phyloP scores from a whole-genome alignment of 1,140 invertebrate species.

The Nebria ingens region DNA sequence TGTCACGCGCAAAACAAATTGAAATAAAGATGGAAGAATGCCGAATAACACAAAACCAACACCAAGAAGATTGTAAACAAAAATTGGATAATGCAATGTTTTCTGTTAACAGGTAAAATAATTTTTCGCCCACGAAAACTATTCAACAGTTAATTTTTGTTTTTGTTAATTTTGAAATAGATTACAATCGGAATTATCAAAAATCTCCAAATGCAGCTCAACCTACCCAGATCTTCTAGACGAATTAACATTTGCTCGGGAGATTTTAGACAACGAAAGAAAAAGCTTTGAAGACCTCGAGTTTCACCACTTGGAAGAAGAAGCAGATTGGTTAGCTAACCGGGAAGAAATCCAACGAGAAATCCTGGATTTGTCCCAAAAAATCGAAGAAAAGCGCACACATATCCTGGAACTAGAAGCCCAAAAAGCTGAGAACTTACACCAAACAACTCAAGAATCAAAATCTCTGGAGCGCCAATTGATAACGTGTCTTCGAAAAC shows the following conservation, averaged over 20 bases:
- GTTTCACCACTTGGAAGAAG: slow-evolving; percentile 86
- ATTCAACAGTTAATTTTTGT: slow-evolving; percentile 6
- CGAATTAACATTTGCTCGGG: slow-evolving; percentile 51
- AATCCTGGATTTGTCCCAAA: slow-evolving; percentile 52
- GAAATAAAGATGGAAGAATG: slow-evolving; percentile 41
- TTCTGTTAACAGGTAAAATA: slow-evolving; percentile 34
- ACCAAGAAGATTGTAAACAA: slow-evolving; percentile 48
- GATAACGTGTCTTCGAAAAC: slow-evolving; percentile 25
- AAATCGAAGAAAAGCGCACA: slow-evolving; percentile 50
- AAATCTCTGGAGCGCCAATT: slow-evolving; percentile 28
- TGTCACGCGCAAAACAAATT: slow-evolving; percentile 42
- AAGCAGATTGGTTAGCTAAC: slow-evolving; percentile 69
- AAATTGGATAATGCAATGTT: slow-evolving; percentile 42
- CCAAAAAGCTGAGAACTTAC: slow-evolving; percentile 39
- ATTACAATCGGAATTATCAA: slow-evolving; percentile 37
- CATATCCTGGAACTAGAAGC: slow-evolving; percentile 54
- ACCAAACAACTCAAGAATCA: slow-evolving; percentile 27
- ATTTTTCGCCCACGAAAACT: slow-evolving; percentile 11
- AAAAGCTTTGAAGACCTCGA: slow-evolving; percentile 87
- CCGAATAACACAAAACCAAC: slow-evolving; percentile 40
- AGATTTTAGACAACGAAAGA: slow-evolving; percentile 57
- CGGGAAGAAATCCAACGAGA: slow-evolving; percentile 73
- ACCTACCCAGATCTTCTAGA: slow-evolving; percentile 44
- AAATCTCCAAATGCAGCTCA: slow-evolving; percentile 31
- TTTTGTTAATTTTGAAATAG: no score